Percentiles rank a stretch among this genome's conserved stretches.
Evolutionary conservation across 2,113 vertebrate species (phyloP).

Genomic region (Lophius piscatorius): DNA sequence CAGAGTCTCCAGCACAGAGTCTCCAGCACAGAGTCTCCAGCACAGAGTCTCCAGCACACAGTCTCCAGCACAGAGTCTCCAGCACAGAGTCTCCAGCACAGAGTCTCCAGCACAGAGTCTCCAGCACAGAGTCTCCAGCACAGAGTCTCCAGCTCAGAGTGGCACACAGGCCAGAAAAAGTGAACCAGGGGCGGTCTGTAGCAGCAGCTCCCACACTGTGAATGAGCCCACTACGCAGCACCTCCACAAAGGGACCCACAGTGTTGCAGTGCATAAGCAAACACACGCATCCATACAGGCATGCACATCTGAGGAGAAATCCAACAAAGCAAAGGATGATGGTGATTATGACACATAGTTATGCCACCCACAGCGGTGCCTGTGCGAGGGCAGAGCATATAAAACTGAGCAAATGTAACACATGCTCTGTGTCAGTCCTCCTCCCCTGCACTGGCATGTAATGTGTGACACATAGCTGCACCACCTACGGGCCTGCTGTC

Average conservation of each 20-base stretch:
- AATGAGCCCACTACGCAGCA: constrained; percentile 66
- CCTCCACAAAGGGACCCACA: constrained; percentile 70
- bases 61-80: too few relatives aligned
- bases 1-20: too few relatives aligned
- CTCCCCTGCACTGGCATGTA: constrained; percentile 78
- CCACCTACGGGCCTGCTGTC: constrained; percentile 79
- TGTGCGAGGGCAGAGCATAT: constrained; percentile 76
- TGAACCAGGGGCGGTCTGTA: constrained; percentile 62
- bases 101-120: constrained; percentile 17
- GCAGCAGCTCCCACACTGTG: constrained; percentile 70
- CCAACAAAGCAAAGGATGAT: constrained; percentile 70
- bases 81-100: constrained; percentile 25
- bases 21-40: constrained; percentile 5
- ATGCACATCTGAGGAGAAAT: constrained; percentile 50
- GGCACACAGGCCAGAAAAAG: constrained; percentile 53
- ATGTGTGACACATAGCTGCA: constrained; percentile 76
- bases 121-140: constrained; percentile 24
- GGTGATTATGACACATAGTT: constrained; percentile 79
- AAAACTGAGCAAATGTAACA: constrained; percentile 77
- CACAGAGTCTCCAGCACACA: constrained; percentile 21
- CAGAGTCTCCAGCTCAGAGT: constrained; percentile 17
- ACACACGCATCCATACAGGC: constrained; percentile 28
- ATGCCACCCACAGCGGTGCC: constrained; percentile 76
- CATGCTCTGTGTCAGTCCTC: constrained; percentile 78
- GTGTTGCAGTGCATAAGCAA: constrained; percentile 51